These are phyloP conservation scores for Lampropteryx suffumata DNA, from an alignment of 2,888 invertebrate genomes.

Conservation along the genomic window DNA sequence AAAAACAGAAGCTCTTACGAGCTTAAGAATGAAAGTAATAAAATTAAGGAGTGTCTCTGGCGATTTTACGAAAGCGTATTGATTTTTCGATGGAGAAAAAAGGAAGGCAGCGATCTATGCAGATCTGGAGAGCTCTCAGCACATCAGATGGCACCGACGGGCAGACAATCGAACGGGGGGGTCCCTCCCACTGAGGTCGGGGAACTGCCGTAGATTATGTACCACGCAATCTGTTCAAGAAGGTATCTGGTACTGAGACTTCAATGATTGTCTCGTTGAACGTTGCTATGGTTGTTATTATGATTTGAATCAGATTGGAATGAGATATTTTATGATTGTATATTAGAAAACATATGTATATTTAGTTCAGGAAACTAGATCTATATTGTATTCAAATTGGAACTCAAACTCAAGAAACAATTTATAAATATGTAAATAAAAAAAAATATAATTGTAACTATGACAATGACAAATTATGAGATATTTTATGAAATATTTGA, in stretches of 20 bases:
- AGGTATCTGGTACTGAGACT: conserved; percentile 5
- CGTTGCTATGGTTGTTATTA: conserved; percentile 3
- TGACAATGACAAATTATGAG: too few species aligned
- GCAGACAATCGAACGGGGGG: conserved; percentile 83
- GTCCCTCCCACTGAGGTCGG: conserved; percentile 70
- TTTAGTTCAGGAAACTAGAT: too few species aligned
- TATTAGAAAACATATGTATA: too few species aligned
- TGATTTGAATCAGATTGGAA: too few species aligned
- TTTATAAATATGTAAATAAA: too few species aligned
- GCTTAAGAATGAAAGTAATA: conserved; percentile 53
- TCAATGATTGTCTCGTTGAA: conserved; percentile 10
- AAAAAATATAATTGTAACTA: too few species aligned
- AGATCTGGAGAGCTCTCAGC: conserved; percentile 83
- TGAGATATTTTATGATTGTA: neutral
- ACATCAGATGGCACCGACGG: conserved; percentile 83
- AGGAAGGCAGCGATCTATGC: conserved; percentile 83
- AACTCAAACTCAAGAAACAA: too few species aligned
- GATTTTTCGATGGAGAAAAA: conserved; percentile 83
- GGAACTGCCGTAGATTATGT: conserved; percentile 70
- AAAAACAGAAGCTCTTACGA: conserved; percentile 32
- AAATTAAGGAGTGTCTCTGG: conserved; percentile 71
- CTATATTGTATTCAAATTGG: too few species aligned
- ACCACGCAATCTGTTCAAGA: conserved; percentile 26
- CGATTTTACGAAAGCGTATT: conserved; percentile 79
- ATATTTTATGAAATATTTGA: too few species aligned